Percentiles rank a stretch among this genome's conserved stretches.
Conservation (phyloP, 2,797 vertebrate genomes). For the Paratrypauchen microcephalus region DNA sequence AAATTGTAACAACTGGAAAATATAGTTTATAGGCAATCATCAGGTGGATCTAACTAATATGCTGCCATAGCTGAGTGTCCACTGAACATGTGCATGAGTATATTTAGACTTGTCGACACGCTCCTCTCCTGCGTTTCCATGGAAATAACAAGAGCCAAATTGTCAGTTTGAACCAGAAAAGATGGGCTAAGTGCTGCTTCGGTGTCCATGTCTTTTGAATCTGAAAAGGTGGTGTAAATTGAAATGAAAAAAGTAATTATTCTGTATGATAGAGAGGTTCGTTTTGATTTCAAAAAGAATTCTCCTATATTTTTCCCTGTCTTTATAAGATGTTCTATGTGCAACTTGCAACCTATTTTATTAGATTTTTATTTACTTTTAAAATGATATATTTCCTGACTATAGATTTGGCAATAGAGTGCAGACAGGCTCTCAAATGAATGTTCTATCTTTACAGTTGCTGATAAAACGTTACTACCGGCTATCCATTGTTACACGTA, state of each 20-base stretch:
- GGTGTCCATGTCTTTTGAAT: background rate
- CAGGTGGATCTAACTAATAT: background rate
- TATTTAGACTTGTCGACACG: constrained; percentile 68
- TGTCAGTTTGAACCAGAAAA: constrained; percentile 50
- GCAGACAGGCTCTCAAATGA: constrained; percentile 19
- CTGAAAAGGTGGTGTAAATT: background rate
- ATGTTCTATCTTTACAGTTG: constrained; percentile 51
- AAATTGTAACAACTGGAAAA: background rate
- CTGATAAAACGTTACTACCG: constrained; percentile 51
- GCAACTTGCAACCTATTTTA: background rate
- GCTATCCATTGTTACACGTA: constrained; percentile 30
- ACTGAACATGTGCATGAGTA: constrained; percentile 34
- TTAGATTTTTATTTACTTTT: background rate
- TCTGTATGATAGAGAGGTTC: background rate
- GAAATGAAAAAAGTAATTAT: background rate
- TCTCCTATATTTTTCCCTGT: background rate
- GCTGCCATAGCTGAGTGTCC: constrained; percentile 1
- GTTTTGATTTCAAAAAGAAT: background rate
- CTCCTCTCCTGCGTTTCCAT: constrained; percentile 70
- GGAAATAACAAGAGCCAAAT: constrained; percentile 73
- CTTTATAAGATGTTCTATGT: background rate
- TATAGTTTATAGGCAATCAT: background rate
- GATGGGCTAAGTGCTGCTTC: constrained; percentile 1
- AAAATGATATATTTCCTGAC: background rate
- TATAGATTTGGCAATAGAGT: constrained; percentile 6